A percentile compares a stretch with the other conserved stretches of the same genome.
Evolutionary conservation across 2,888 invertebrate genomes (phyloP).

Genomic region (Siphlonurus alternatus): DNA sequence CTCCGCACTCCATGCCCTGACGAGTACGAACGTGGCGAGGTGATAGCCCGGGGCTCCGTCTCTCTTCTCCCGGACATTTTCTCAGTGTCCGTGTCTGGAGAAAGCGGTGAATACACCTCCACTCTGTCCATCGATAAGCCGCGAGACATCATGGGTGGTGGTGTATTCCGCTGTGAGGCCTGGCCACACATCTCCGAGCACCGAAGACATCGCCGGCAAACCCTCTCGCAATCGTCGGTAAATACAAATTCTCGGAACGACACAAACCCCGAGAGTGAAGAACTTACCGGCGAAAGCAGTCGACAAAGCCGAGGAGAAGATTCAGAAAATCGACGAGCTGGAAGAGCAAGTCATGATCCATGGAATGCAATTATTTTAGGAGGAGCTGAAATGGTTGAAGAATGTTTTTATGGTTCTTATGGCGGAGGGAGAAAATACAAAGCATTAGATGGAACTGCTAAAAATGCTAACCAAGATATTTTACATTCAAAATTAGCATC

Average conservation of each 20-base stretch:
- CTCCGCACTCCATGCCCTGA: background rate
- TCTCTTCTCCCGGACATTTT: background rate
- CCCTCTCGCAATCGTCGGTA: background rate
- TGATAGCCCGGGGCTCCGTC: background rate
- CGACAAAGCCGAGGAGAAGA: too few species aligned
- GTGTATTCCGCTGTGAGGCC: background rate
- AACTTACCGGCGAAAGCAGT: too few species aligned
- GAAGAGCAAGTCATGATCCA: background rate
- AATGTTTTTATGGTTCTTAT: background rate
- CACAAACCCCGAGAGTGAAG: too few species aligned
- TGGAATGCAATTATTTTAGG: conserved; percentile 1
- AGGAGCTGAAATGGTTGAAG: background rate
- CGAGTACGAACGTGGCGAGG: background rate
- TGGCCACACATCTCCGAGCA: background rate
- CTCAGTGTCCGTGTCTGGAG: background rate
- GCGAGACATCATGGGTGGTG: background rate
- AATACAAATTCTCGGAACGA: too few species aligned
- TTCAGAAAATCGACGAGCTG: too few species aligned
- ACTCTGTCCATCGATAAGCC: background rate
- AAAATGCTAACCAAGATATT: background rate
- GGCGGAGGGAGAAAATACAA: background rate
- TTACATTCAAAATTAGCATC: background rate
- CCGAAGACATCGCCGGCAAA: background rate
- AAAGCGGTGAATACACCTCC: background rate
- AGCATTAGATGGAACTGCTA: background rate